These are phyloP conservation scores for Exaiptasia diaphana DNA, from an alignment of 64 coral and sea anemone genomes.

Conservation along the genomic window DNA sequence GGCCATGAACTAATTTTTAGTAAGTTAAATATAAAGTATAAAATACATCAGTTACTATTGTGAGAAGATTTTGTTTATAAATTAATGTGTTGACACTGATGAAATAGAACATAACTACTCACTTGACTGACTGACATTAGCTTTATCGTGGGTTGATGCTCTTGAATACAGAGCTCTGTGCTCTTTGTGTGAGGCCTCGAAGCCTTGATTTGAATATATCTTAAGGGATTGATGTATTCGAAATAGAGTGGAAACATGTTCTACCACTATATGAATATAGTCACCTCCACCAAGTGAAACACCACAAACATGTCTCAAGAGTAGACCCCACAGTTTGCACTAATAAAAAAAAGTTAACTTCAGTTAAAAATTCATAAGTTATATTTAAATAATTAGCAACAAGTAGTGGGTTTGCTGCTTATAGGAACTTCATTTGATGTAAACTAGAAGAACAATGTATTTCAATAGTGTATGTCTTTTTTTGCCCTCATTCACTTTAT, in stretches of 20 bases:
- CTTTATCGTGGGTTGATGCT: conserved; percentile 20
- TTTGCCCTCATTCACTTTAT: too few relatives aligned
- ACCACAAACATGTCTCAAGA: conserved; percentile 21
- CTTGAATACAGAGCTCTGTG: conserved; percentile 32
- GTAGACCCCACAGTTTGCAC: conserved; percentile 29
- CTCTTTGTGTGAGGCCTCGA: conserved; percentile 35
- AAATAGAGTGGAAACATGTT: conserved; percentile 28
- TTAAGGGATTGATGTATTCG: background rate
- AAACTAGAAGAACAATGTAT: background rate
- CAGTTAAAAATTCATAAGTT: background rate
- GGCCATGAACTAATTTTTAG: too few relatives aligned
- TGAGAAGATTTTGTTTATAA: too few relatives aligned
- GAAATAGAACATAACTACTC: conserved; percentile 5
- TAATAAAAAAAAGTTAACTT: background rate
- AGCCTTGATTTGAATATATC: conserved; percentile 33
- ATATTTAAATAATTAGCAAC: background rate
- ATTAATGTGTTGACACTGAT: too few relatives aligned
- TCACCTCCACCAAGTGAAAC: conserved; percentile 19
- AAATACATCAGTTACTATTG: too few relatives aligned
- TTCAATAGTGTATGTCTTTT: conserved; percentile 20
- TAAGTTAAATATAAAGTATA: too few relatives aligned
- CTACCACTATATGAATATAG: background rate
- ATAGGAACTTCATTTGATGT: too few relatives aligned
- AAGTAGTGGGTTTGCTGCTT: background rate
- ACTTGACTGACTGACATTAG: conserved; percentile 21